phyloP scores from a whole-genome alignment of 2,888 invertebrate species.

The Rhamphomyia laevipes region DNA sequence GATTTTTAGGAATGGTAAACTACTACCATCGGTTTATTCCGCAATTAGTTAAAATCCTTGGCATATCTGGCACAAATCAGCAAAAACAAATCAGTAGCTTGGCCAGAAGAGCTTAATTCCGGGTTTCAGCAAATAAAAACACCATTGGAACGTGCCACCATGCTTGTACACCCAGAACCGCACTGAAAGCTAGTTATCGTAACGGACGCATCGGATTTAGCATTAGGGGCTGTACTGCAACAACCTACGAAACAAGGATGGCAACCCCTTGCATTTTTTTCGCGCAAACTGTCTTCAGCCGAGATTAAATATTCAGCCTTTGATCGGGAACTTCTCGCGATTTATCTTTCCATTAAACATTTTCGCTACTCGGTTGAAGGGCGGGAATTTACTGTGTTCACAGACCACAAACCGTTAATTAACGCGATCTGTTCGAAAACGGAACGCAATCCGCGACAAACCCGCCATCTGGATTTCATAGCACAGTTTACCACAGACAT shows the following conservation, averaged over 20 bases:
- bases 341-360: neutral
- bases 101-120: neutral
- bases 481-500: slow-evolving; percentile 2
- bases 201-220: neutral
- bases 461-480: neutral
- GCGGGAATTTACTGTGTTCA: slow-evolving; percentile 2
- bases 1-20: neutral
- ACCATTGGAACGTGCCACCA: neutral
- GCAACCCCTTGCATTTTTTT: slow-evolving; percentile 4
- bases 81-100: neutral
- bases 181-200: neutral
- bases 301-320: slow-evolving; percentile 4
- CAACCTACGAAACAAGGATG: neutral
- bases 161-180: neutral
- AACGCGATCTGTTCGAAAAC: neutral
- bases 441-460: slow-evolving; percentile 3
- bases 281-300: neutral
- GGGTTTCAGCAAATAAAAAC: neutral
- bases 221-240: slow-evolving; percentile 3
- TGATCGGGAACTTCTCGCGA: slow-evolving; percentile 4
- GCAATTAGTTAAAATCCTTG: neutral
- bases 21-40: neutral
- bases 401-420: slow-evolving; percentile 5
- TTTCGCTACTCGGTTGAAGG: slow-evolving; percentile 6
- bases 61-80: neutral